These are phyloP conservation scores for Piezodorus guildinii DNA, from an alignment of 1,140 invertebrate genomes.

Conservation along the genomic window DNA sequence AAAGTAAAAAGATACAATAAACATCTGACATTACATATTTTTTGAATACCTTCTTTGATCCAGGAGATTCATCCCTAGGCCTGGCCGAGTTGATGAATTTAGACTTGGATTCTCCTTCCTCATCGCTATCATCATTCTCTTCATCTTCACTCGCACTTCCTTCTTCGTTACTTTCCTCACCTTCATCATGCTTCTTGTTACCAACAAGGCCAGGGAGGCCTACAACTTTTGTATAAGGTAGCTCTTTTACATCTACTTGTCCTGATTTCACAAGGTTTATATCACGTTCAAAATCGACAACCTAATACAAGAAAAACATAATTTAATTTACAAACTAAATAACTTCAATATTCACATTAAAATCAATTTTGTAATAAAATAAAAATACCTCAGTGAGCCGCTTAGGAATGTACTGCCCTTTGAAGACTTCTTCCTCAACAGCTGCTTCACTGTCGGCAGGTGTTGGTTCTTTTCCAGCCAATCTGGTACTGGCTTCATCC, in stretches of 20 bases:
- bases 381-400: conserved; percentile 69
- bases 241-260: conserved; percentile 42
- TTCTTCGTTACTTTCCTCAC: conserved; percentile 25
- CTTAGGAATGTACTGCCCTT: conserved; percentile 88
- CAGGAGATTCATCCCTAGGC: conserved; percentile 74
- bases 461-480: conserved; percentile 44
- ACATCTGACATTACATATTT: background rate
- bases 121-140: conserved; percentile 24
- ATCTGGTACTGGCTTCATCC: conserved; percentile 54
- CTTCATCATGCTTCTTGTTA: conserved; percentile 29
- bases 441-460: conserved; percentile 55
- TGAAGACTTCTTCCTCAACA: conserved; percentile 83
- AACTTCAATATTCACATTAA: background rate
- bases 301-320: conserved; percentile 39
- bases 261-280: conserved; percentile 65
- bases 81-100: conserved; percentile 58
- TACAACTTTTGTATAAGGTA: conserved; percentile 73
- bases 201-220: conserved; percentile 48
- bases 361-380: too few relatives aligned
- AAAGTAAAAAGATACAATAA: background rate
- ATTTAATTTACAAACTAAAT: background rate
- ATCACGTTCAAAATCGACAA: conserved; percentile 83
- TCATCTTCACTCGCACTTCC: conserved; percentile 5
- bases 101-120: conserved; percentile 37
- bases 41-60: conserved; percentile 59